phyloP scores from a whole-genome alignment of 2,113 vertebrate genomes.

The Ictidomys tridecemlineatus region DNA sequence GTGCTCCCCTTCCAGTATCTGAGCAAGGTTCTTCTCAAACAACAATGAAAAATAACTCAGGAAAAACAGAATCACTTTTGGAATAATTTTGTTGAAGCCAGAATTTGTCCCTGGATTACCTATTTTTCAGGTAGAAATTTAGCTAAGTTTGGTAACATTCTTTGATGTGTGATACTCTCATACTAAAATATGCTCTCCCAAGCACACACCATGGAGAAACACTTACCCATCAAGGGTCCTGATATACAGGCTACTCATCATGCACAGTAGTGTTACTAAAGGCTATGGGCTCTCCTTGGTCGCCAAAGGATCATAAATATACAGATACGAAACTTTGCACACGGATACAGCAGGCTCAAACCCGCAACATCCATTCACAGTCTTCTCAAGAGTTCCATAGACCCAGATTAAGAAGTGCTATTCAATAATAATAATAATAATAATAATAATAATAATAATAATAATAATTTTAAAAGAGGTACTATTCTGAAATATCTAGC shows the following conservation, averaged over 20 bases:
- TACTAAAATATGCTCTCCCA: background rate
- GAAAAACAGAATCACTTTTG: background rate
- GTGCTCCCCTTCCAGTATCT: background rate
- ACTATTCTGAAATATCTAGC: background rate
- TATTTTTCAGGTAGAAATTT: background rate
- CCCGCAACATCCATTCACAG: background rate
- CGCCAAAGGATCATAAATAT: background rate
- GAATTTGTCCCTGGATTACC: background rate
- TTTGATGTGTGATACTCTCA: background rate
- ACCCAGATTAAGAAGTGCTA: background rate
- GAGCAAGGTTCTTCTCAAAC: background rate
- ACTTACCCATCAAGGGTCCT: background rate
- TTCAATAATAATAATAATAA: background rate
- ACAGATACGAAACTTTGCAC: background rate
- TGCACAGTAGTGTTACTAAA: background rate
- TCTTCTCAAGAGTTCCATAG: background rate
- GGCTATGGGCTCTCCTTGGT: accelerated
- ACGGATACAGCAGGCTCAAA: background rate
- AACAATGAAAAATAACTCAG: background rate
- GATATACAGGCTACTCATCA: background rate
- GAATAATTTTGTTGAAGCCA: background rate
- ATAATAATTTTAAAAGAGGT: no score
- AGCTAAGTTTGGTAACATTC: background rate
- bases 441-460: no score
- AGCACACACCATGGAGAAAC: background rate